phyloP scores from a whole-genome alignment of 2,113 vertebrate species.

The Oncorhynchus tshawytscha region DNA sequence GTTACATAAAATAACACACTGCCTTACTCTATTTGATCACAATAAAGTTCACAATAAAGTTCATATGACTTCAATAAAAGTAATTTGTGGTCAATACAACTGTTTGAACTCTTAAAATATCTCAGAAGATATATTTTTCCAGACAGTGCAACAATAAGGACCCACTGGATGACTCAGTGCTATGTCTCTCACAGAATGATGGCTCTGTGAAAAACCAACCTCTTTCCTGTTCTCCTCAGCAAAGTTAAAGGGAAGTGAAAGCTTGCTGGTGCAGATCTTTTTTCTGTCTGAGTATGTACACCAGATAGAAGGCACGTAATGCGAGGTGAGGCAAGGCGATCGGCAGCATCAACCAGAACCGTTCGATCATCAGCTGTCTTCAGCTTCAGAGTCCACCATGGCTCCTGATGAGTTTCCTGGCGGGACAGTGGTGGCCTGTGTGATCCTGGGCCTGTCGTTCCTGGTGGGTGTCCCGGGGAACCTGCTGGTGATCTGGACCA shows the following conservation, averaged over 20 bases:
- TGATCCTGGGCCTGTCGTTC: slow-evolving; percentile 72
- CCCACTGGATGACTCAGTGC: slow-evolving; percentile 36
- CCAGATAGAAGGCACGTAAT: slow-evolving; percentile 25
- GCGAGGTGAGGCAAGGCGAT: neutral
- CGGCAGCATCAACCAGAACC: slow-evolving; percentile 60
- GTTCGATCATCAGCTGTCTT: slow-evolving; percentile 7
- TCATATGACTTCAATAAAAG: neutral
- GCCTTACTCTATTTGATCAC: neutral
- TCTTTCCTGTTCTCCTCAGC: slow-evolving; percentile 48
- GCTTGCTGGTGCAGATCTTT: slow-evolving; percentile 51
- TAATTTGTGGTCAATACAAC: neutral
- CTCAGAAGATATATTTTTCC: neutral
- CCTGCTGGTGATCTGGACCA: slow-evolving; percentile 76
- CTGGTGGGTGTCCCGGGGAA: slow-evolving; percentile 73
- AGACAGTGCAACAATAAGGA: neutral
- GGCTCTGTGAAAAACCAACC: slow-evolving; percentile 46
- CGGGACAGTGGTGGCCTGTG: slow-evolving; percentile 53
- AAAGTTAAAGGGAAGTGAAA: slow-evolving; percentile 63
- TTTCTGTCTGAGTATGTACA: slow-evolving; percentile 37
- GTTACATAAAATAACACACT: neutral
- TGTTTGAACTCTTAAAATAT: neutral
- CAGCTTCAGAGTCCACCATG: slow-evolving; percentile 39
- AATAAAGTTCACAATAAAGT: neutral
- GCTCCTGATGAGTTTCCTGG: slow-evolving; percentile 49
- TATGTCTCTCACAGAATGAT: slow-evolving; percentile 21